These are phyloP conservation scores for Cheilinus undulatus DNA, from an alignment of 2,113 vertebrate species.

Conservation along the genomic window DNA sequence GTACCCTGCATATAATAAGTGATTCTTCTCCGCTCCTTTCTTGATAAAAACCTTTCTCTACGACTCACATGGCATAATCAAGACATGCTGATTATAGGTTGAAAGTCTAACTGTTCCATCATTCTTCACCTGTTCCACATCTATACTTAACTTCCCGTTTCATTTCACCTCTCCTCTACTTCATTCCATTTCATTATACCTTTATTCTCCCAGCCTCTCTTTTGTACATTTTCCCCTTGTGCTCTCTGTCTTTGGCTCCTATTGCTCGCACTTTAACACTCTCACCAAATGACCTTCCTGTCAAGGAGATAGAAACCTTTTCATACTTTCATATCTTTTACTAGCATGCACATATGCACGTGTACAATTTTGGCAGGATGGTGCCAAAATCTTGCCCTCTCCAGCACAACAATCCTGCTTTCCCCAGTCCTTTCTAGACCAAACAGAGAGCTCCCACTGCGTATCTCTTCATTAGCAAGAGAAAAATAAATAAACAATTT, in stretches of 20 bases:
- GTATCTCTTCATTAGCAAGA: neutral
- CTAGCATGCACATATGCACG: neutral
- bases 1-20: conserved; percentile 14
- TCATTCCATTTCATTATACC: conserved; percentile 50
- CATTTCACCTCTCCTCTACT: conserved; percentile 57
- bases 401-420: neutral
- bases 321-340: conserved; percentile 40
- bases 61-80: conserved; percentile 29
- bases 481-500: conserved; percentile 1
- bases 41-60: conserved; percentile 14
- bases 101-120: conserved; percentile 68
- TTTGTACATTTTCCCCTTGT: conserved; percentile 35
- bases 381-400: conserved; percentile 10
- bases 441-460: conserved; percentile 1
- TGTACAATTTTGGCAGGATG: conserved; percentile 20
- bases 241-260: conserved; percentile 36
- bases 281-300: conserved; percentile 72
- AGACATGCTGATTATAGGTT: conserved; percentile 53
- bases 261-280: conserved; percentile 30
- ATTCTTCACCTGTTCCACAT: conserved; percentile 62
- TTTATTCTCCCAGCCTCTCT: conserved; percentile 40
- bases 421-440: neutral
- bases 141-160: conserved; percentile 60
- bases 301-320: conserved; percentile 69
- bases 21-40: conserved; percentile 30